Evolutionary conservation across 2,113 vertebrate species (phyloP), one percentile per base, ranked within the genome.

Genomic region (Macrotis lagotis): DNA sequence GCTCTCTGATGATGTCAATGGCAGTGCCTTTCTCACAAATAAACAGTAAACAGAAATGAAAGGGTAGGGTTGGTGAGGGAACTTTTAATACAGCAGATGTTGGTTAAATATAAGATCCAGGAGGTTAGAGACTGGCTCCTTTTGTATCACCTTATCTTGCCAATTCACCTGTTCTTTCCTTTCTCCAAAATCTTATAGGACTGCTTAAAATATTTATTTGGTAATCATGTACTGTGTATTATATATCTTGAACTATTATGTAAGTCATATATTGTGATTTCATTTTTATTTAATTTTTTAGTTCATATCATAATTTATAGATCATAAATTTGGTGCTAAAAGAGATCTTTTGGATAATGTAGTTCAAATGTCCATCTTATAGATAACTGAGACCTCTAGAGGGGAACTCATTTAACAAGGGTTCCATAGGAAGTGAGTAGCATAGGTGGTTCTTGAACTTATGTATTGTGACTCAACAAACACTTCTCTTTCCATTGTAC

Each of bases 11-110:
- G 90, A 93, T 96, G 95, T 74, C 96, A 95, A 97, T 92, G 88
- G 49, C 91, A 96, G 94, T 93, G 52, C 37, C 37, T 22, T 97
- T 95, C 93, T 93, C 66, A 90, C 90, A 52, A 59, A 66, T 31
- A 52, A 94, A 93, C 25, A n/a, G 88, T 92, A 97, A 95, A 55
- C 66, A 96, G 91, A 95, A 94, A 90, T 51, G 89, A 93, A 97
- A 91, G 93, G 90, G 52, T 47, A 50, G 5, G 3, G 31, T 89
- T 10, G 50, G 16, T 50, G 37, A 48, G 74, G 88, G 51, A 51
- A 83, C 83, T 55, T 47, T 22, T 92, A 26, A 51, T 53, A n/a
- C 93, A 94, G 47, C 48, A 83, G 26, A 37, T 47, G 14, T 53
- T 91, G 89, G 83, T 89, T 92, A 91, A 66, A 49, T 90, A 0